phyloP scores from a whole-genome alignment of 2,888 invertebrate species.

The Drosophila dives region DNA sequence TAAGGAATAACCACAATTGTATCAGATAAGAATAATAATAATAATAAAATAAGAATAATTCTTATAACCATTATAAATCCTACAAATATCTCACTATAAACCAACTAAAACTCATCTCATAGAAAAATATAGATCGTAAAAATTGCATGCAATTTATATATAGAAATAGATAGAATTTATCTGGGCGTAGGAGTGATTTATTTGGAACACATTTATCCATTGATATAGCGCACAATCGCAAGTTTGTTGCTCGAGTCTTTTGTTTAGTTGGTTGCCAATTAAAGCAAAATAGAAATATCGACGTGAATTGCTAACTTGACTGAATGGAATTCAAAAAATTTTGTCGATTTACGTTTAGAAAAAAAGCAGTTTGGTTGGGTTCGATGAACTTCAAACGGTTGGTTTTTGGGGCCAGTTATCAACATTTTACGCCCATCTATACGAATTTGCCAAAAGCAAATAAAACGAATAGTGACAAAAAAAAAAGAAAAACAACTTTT shows the following conservation, averaged over 20 bases:
- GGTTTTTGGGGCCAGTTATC: conserved; percentile 17
- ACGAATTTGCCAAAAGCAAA: conserved; percentile 11
- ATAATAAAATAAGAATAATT: not conserved
- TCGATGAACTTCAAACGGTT: conserved; percentile 20
- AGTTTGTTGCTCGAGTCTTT: conserved; percentile 10
- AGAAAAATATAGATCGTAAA: not conserved
- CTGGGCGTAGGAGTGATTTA: not conserved
- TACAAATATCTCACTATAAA: not conserved
- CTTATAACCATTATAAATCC: not conserved
- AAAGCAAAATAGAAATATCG: not conserved
- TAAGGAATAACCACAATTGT: not conserved
- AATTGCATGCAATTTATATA: not conserved
- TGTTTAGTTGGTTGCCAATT: not conserved
- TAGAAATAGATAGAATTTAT: not conserved
- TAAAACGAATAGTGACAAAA: conserved; percentile 4
- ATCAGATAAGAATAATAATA: not conserved
- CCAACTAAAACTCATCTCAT: not conserved
- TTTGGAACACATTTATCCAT: not conserved
- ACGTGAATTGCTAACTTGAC: not conserved
- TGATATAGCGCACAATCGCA: no score
- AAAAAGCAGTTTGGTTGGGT: conserved; percentile 7
- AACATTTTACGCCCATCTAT: conserved; percentile 37
- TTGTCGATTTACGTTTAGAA: not conserved
- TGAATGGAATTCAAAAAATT: not conserved
- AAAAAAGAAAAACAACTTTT: not conserved